Base-by-base conservation (phyloP, 2,888 invertebrate species). In the Macrostomum cliftonense region DNA sequence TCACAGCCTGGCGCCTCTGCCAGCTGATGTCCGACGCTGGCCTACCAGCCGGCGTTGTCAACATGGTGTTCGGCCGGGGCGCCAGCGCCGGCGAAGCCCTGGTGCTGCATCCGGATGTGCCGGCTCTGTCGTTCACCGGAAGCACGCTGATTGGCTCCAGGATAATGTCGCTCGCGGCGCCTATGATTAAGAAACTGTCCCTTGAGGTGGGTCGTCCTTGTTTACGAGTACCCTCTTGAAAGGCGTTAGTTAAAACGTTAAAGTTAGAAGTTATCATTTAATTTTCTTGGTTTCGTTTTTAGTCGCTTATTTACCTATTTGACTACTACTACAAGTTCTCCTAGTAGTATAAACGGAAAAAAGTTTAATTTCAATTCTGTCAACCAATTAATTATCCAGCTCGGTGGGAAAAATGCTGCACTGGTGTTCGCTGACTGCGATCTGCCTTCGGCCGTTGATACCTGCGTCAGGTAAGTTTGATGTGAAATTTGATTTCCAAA, bases 351-450 rank as follows among this genome's bases (percentile, higher is more conserved):
- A n/a, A n/a, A n/a, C n/a, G n/a, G n/a, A n/a, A n/a, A n/a, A n/a
- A n/a, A n/a, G n/a, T n/a, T n/a, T n/a, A n/a, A n/a, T n/a, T n/a
- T n/a, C n/a, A n/a, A n/a, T n/a, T n/a, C n/a, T n/a, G n/a, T n/a
- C n/a, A n/a, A n/a, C n/a, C n/a, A n/a, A n/a, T n/a, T n/a, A n/a
- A n/a, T n/a, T 55, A 11, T n/a, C n/a, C 57, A 73, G 73, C 67
- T 76, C 61, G 76, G 76, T 28, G 76, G 76, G 1, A 77, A 76
- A 59, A 77, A 77, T 61, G 69, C 75, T 1, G 74, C 70, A 9
- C 65, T 77, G 12, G 67, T 77, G 7, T 76, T 74, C 56, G 63
- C 62, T 38, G 73, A 74, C 58, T 69, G 69, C n/a, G 68, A 75
- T 54, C 54, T 75, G 14, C 67, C 68, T 1, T 66, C 69, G 52